phyloP scores from a whole-genome alignment of 2,888 invertebrate species.

The Slavum lentiscoides region DNA sequence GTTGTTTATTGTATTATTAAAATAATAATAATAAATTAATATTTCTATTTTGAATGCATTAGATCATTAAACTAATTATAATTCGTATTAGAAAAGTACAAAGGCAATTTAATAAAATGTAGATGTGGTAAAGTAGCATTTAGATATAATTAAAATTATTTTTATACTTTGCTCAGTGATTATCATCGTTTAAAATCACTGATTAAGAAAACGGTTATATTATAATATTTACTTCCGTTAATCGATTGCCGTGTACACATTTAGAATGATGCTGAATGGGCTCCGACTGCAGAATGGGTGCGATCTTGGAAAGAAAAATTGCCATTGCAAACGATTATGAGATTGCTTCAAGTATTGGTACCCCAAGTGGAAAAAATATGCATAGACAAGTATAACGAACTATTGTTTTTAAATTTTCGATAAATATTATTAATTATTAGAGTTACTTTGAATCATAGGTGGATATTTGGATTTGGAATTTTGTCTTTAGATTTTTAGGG shows the following conservation, averaged over 20 bases:
- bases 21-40: background rate
- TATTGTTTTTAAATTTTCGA: slow-evolving; percentile 2
- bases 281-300: slow-evolving; percentile 96
- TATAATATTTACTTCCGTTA: background rate
- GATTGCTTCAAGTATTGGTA: slow-evolving; percentile 94
- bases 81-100: background rate
- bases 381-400: slow-evolving; percentile 82
- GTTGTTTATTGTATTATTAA: background rate
- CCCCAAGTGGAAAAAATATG: slow-evolving; percentile 99
- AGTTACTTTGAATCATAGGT: no score
- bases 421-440: no score
- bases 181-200: background rate
- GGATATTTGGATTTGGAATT: no score
- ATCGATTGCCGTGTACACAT: background rate
- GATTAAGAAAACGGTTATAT: background rate
- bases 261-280: slow-evolving; percentile 56
- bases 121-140: background rate
- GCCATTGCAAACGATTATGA: slow-evolving; percentile 98
- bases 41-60: background rate
- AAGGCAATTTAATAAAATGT: background rate
- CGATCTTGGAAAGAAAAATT: slow-evolving; percentile 94
- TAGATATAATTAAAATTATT: no score
- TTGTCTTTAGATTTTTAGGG: no score
- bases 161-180: background rate
- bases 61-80: background rate